phyloP scores from a whole-genome alignment of 2,888 invertebrate genomes.

The Catotricha subobsoleta region DNA sequence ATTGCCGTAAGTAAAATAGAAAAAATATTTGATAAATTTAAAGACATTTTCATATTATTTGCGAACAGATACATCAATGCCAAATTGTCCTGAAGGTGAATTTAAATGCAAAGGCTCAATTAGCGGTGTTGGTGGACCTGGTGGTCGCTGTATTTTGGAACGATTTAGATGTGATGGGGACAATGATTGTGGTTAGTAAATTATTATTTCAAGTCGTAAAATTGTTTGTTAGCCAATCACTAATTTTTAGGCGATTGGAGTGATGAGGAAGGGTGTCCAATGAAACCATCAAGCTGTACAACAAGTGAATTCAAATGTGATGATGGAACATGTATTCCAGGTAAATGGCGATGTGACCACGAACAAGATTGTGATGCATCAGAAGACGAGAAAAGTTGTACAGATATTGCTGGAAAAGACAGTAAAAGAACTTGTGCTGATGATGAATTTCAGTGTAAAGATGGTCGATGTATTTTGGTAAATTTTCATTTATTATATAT shows the following conservation, averaged over 20 bases:
- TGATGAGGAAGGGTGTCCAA: constrained; percentile 61
- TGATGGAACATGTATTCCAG: constrained; percentile 62
- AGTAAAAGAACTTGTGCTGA: constrained; percentile 46
- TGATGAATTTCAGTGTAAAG: constrained; percentile 56
- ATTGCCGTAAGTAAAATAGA: constrained; percentile 41
- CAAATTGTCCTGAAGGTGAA: constrained; percentile 52
- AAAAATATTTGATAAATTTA: not conserved
- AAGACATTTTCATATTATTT: not conserved
- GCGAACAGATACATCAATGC: constrained; percentile 30
- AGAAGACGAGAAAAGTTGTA: constrained; percentile 59
- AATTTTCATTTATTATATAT: constrained; percentile 11
- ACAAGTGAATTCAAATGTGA: constrained; percentile 52
- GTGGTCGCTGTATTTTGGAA: constrained; percentile 46
- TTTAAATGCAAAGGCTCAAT: constrained; percentile 51
- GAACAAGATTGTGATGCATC: constrained; percentile 64
- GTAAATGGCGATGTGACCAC: constrained; percentile 59
- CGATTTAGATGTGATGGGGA: constrained; percentile 70
- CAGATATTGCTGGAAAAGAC: constrained; percentile 27
- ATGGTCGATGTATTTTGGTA: constrained; percentile 59
- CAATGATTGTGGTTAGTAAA: constrained; percentile 62
- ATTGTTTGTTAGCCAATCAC: not conserved
- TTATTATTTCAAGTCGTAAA: not conserved
- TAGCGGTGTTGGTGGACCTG: constrained; percentile 26
- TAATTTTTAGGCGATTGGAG: constrained; percentile 35
- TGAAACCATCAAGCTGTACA: constrained; percentile 45